phyloP scores from a whole-genome alignment of 2,797 vertebrate genomes.

The Macroramphosus scolopax region DNA sequence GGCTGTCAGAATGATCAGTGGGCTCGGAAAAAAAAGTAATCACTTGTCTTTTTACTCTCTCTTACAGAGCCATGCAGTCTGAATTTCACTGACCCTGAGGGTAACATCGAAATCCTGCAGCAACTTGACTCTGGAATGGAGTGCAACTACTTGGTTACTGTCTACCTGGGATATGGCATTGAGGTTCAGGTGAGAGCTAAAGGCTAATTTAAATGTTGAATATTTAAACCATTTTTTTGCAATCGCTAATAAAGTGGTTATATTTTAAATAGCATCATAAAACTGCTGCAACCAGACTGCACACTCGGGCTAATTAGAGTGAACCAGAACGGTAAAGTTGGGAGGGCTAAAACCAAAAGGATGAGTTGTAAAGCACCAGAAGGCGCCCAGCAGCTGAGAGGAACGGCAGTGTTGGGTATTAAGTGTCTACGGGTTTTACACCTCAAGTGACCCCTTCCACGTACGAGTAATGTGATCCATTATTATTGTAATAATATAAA shows the following conservation, averaged over 20 bases:
- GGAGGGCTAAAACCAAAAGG: slow-evolving; percentile 11
- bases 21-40: slow-evolving; percentile 58
- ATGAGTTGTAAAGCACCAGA: slow-evolving; percentile 11
- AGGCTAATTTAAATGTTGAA: not conserved
- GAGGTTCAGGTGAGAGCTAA: slow-evolving; percentile 91
- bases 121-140: slow-evolving; percentile 78
- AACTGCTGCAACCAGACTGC: too few species aligned
- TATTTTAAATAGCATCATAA: not conserved
- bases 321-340: slow-evolving; percentile 2
- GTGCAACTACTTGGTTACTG: slow-evolving; percentile 90
- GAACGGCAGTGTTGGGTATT: not conserved
- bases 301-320: slow-evolving; percentile 2
- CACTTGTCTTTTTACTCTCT: slow-evolving; percentile 65
- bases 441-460: not conserved
- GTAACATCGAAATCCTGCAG: slow-evolving; percentile 84
- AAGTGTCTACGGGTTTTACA: slow-evolving; percentile 8
- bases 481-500: too few species aligned
- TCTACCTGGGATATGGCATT: slow-evolving; percentile 94
- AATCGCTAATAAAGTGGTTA: too few species aligned
- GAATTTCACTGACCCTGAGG: slow-evolving; percentile 91
- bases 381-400: slow-evolving; percentile 2
- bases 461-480: not conserved
- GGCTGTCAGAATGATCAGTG: slow-evolving; percentile 63
- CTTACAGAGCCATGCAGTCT: slow-evolving; percentile 85
- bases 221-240: not conserved